Evolutionary conservation across 1,140 invertebrate species (phyloP).

Genomic region (Drosophila sturtevanti): DNA sequence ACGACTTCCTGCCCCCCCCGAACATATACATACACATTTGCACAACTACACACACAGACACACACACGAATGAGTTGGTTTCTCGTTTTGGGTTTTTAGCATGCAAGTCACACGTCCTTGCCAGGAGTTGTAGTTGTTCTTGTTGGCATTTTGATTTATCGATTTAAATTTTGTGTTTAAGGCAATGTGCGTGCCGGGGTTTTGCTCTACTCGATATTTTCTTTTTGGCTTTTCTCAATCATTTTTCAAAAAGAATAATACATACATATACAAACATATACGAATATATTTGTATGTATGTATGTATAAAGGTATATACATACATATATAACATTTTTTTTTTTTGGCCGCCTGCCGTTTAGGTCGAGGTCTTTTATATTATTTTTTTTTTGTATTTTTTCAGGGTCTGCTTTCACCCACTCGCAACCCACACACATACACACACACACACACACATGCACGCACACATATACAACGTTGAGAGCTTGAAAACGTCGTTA

Average conservation of each 20-base stretch:
- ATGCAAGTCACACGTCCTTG: slow-evolving; percentile 80
- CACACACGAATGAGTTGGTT: slow-evolving; percentile 26
- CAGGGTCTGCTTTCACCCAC: slow-evolving; percentile 45
- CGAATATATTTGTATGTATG: slow-evolving; percentile 15
- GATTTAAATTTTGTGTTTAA: slow-evolving; percentile 74
- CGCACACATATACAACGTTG: slow-evolving; percentile 46
- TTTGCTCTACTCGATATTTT: slow-evolving; percentile 32
- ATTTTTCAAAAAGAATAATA: slow-evolving; percentile 46
- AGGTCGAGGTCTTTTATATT: slow-evolving; percentile 73
- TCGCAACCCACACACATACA: slow-evolving; percentile 35
- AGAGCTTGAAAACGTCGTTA: slow-evolving; percentile 69
- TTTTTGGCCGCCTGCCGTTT: slow-evolving; percentile 75
- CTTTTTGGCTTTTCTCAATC: slow-evolving; percentile 53
- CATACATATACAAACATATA: slow-evolving; percentile 16
- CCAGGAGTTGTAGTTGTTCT: slow-evolving; percentile 50
- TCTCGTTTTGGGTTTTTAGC: slow-evolving; percentile 66
- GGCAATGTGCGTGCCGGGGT: slow-evolving; percentile 42
- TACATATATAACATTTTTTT: slow-evolving; percentile 18
- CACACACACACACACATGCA: slow-evolving; percentile 49
- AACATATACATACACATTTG: slow-evolving; percentile 19
- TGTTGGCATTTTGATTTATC: slow-evolving; percentile 79
- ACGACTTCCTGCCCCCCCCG: slow-evolving; percentile 49
- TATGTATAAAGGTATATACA: neutral
- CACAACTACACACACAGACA: neutral
- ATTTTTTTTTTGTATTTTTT: slow-evolving; percentile 39